A percentile compares a stretch with the other conserved stretches of the same genome.
These are phyloP conservation scores for Caenorhabditis sp. DNA, from an alignment of 2,888 invertebrate species.

Conservation along the genomic window DNA sequence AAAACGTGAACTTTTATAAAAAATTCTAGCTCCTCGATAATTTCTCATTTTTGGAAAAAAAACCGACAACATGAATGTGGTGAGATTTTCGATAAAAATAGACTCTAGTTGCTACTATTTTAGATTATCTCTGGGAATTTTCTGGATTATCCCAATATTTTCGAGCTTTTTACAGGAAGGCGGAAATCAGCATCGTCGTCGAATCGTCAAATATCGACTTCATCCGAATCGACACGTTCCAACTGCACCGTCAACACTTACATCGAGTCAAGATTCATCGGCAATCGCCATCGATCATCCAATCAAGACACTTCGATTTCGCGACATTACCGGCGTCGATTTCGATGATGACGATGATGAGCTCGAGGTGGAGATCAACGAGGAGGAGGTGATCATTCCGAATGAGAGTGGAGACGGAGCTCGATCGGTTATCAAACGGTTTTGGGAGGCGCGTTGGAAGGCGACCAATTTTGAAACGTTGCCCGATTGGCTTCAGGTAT, in stretches of 20 bases:
- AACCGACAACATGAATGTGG: too few species aligned
- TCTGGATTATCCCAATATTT: too few species aligned
- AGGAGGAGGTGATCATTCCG: slow-evolving; percentile 63
- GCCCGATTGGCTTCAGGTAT: slow-evolving; percentile 85
- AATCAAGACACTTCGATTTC: slow-evolving; percentile 14
- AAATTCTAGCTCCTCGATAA: background rate
- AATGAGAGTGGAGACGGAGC: slow-evolving; percentile 53
- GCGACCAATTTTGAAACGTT: slow-evolving; percentile 80
- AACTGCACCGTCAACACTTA: background rate
- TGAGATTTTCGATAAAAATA: too few species aligned
- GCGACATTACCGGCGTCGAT: background rate
- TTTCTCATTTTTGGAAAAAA: background rate
- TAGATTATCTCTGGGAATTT: too few species aligned
- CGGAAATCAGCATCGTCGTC: slow-evolving; percentile 52
- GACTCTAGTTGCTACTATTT: too few species aligned
- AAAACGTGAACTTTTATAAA: background rate
- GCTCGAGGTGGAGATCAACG: slow-evolving; percentile 63
- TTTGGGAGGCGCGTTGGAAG: slow-evolving; percentile 69
- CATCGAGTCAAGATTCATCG: slow-evolving; percentile 21
- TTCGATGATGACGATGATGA: slow-evolving; percentile 50
- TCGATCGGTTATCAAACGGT: slow-evolving; percentile 52
- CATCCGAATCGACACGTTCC: slow-evolving; percentile 44
- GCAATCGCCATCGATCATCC: background rate
- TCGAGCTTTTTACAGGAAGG: slow-evolving; percentile 45
- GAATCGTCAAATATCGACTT: slow-evolving; percentile 62